Base-by-base conservation (phyloP, 2,888 invertebrate genomes). In the Plutella xylostella region DNA sequence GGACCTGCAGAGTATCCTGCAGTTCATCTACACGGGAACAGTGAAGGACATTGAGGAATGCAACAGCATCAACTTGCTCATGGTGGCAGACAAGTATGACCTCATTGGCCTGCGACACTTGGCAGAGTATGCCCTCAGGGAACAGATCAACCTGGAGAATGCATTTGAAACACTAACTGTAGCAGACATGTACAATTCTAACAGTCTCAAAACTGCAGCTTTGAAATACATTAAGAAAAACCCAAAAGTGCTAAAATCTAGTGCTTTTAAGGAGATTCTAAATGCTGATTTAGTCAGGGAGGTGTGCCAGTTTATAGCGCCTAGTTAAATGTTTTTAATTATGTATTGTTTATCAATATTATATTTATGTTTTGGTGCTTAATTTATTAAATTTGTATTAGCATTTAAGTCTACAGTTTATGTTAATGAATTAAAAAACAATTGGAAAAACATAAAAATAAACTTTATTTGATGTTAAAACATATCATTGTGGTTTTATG, bases 401-500 rank as follows among this genome's bases (percentile, higher is more conserved):
- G n/a, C n/a, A n/a, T n/a, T n/a, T n/a, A n/a, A n/a, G n/a, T n/a
- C n/a, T n/a, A n/a, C n/a, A n/a, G n/a, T n/a, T n/a, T n/a, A n/a
- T 47, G 42, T 41, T 41, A 41, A 12, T 17, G 17, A 30, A 19
- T 42, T 45, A 43, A 41, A 45, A 47, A 51, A 63, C 61, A 58
- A 65, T 75, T 74, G 68, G 73, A 65, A 73, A 77, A 78, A 78
- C 77, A 65, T 78, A 74, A 74, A 77, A 77, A 77, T 78, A 78
- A 77, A 77, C 73, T 78, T 78, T 78, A 78, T 77, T n/a, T 76
- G 61, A 68, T 15, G 31, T 70, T 72, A 63, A 61, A 74, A 77
- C 73, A 76, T 68, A 73, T 42, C 68, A 72, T 34, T 75, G 67
- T 45, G 11, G 11, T 42, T 35, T 22, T 68, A 56, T 62, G 63